These are phyloP conservation scores for Malachius bipustulatus DNA, from an alignment of 2,888 invertebrate species.

Conservation along the genomic window DNA sequence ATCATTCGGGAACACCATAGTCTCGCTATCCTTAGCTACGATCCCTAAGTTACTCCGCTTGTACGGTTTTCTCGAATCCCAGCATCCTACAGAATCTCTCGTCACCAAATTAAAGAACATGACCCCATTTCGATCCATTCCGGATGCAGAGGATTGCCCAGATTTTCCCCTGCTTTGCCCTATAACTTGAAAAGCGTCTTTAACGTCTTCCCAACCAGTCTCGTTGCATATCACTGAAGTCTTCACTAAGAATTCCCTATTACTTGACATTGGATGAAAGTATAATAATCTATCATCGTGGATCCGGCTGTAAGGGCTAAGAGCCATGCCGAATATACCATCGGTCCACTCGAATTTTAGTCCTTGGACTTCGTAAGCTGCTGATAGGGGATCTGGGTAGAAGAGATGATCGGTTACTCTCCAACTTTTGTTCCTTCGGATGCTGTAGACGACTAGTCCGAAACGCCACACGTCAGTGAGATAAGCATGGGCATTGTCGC, in stretches of 20 bases:
- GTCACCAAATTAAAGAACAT: conserved; percentile 72
- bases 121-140: conserved; percentile 56
- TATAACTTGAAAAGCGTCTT: conserved; percentile 30
- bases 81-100: conserved; percentile 64
- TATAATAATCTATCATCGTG: conserved; percentile 52
- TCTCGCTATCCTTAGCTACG: conserved; percentile 48
- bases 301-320: conserved; percentile 44
- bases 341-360: conserved; percentile 73
- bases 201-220: conserved; percentile 34
- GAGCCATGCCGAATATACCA: conserved; percentile 63
- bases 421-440: conserved; percentile 48
- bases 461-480: conserved; percentile 54
- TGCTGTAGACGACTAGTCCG: conserved; percentile 35
- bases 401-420: conserved; percentile 57
- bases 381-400: conserved; percentile 60
- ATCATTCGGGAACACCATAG: conserved; percentile 71
- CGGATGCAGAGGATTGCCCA: conserved; percentile 65
- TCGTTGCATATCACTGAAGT: conserved; percentile 54
- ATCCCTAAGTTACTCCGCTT: conserved; percentile 48
- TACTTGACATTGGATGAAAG: conserved; percentile 75
- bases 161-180: conserved; percentile 42
- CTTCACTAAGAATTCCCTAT: conserved; percentile 62
- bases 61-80: conserved; percentile 65
- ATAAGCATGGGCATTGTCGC: conserved; percentile 53
- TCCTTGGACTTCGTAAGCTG: conserved; percentile 62